These are phyloP conservation scores for Acromyrmex charruanus DNA, from an alignment of 1,140 invertebrate species.

Conservation along the genomic window DNA sequence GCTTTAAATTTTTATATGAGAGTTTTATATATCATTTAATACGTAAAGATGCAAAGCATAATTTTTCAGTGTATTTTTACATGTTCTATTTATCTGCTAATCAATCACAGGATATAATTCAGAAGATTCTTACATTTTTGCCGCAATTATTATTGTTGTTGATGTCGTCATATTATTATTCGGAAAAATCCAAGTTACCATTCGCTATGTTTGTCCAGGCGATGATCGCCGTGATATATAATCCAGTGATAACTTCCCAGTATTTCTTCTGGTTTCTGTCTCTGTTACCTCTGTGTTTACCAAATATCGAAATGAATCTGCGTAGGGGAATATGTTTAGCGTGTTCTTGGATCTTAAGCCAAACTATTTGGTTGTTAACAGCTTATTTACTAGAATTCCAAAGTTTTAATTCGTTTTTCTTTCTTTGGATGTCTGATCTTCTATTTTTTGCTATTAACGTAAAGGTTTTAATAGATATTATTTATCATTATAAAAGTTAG, in stretches of 20 bases:
- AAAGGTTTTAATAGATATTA: slow-evolving; percentile 90
- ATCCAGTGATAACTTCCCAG: slow-evolving; percentile 98
- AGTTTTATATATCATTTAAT: slow-evolving; percentile 97
- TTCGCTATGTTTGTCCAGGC: slow-evolving; percentile 95
- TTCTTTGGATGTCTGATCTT: slow-evolving; percentile 92
- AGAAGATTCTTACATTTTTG: slow-evolving; percentile 91
- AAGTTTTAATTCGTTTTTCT: slow-evolving; percentile 93
- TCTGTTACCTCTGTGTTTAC: slow-evolving; percentile 92
- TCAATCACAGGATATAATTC: slow-evolving; percentile 84
- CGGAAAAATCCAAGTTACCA: slow-evolving; percentile 89
- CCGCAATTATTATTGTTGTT: slow-evolving; percentile 92
- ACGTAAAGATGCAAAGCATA: slow-evolving; percentile 97
- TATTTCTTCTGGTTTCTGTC: slow-evolving; percentile 99
- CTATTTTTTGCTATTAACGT: slow-evolving; percentile 93
- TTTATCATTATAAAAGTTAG: slow-evolving; percentile 87
- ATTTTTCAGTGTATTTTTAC: slow-evolving; percentile 99
- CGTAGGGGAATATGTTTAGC: slow-evolving; percentile 85
- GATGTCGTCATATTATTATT: slow-evolving; percentile 91
- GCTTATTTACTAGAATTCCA: slow-evolving; percentile 97
- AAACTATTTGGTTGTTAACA: slow-evolving; percentile 95
- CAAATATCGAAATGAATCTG: slow-evolving; percentile 88
- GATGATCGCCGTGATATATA: slow-evolving; percentile 96
- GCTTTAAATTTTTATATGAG: slow-evolving; percentile 96
- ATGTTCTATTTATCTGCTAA: slow-evolving; percentile 94
- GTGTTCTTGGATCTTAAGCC: slow-evolving; percentile 92